These are phyloP conservation scores for Ammospiza maritima DNA, from an alignment of 2,797 vertebrate species.

Conservation along the genomic window DNA sequence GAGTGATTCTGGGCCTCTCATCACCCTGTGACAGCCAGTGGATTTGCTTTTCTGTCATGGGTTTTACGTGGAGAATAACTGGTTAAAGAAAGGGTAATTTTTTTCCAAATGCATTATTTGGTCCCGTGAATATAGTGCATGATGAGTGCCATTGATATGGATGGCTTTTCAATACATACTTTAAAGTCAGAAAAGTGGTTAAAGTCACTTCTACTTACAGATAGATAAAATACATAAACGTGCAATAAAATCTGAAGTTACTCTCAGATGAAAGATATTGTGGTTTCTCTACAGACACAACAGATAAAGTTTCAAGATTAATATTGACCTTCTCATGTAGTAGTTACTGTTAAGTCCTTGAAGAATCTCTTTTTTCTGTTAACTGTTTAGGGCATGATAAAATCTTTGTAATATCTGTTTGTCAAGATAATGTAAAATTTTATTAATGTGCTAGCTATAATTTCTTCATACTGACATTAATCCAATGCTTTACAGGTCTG, in stretches of 20 bases:
- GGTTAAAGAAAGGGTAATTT: background rate
- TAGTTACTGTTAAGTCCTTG: background rate
- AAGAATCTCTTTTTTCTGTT: background rate
- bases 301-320: background rate
- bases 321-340: background rate
- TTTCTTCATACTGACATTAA: background rate
- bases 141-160: background rate
- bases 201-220: background rate
- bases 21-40: accelerated
- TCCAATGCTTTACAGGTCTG: background rate
- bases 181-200: background rate
- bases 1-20: background rate
- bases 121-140: background rate
- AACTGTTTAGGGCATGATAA: background rate
- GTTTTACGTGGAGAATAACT: background rate
- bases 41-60: accelerated
- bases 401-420: background rate
- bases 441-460: background rate
- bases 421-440: background rate
- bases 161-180: background rate
- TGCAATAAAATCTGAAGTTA: background rate
- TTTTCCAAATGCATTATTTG: background rate
- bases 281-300: background rate
- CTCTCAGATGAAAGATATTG: background rate
- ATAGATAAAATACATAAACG: background rate